These are phyloP conservation scores for Cataglyphis rosenhaueri DNA, from an alignment of 2,888 invertebrate genomes.

Conservation along the genomic window DNA sequence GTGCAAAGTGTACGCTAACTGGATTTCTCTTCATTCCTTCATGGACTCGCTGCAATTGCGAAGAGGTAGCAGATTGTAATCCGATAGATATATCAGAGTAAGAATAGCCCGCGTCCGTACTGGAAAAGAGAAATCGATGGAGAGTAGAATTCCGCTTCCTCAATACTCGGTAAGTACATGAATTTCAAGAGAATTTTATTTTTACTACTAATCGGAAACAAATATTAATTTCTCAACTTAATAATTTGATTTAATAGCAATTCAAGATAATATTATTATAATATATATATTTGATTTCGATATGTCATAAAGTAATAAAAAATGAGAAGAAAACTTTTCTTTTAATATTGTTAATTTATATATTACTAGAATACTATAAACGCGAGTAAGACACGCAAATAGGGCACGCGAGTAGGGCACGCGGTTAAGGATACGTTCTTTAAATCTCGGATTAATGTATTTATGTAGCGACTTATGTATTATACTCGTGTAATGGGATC, in stretches of 20 bases:
- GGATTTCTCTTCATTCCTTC: slow-evolving; percentile 49
- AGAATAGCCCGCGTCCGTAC: slow-evolving; percentile 8
- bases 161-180: slow-evolving; percentile 6
- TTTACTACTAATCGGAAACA: not conserved
- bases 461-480: slow-evolving; percentile 29
- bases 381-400: too few species aligned
- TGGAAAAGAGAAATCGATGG: slow-evolving; percentile 17
- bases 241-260: not conserved
- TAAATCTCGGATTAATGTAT: not conserved
- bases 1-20: slow-evolving; percentile 58
- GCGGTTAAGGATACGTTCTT: too few species aligned
- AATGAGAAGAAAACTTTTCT: not conserved
- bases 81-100: slow-evolving; percentile 38
- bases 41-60: slow-evolving; percentile 27
- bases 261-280: not conserved
- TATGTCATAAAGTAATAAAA: not conserved
- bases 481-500: slow-evolving; percentile 41
- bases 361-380: not conserved
- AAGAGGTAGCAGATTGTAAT: slow-evolving; percentile 44
- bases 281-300: not conserved
- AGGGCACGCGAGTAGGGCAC: too few species aligned
- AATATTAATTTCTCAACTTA: slow-evolving; percentile 8
- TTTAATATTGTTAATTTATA: not conserved
- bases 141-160: slow-evolving; percentile 22
- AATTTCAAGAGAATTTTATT: slow-evolving; percentile 11